Evolutionary conservation across 2,113 vertebrate species (phyloP).

Genomic region (Electrona antarctica): DNA sequence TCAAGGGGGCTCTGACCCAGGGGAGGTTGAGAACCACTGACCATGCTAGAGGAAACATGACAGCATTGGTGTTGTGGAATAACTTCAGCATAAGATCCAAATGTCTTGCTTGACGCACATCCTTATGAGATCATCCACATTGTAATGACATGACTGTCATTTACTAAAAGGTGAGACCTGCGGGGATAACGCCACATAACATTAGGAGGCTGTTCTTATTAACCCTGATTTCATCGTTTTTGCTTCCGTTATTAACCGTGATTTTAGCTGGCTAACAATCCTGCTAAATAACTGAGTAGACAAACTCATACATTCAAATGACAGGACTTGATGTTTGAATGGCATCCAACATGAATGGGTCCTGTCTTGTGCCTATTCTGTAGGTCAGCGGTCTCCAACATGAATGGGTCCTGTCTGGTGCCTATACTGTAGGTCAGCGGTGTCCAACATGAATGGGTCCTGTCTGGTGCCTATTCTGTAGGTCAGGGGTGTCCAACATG

Average conservation of each 20-base stretch:
- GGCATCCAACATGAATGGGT: too few relatives aligned
- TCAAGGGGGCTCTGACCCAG: too few relatives aligned
- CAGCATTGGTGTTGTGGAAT: neutral
- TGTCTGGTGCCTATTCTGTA: too few relatives aligned
- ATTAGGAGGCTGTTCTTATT: slow-evolving; percentile 5
- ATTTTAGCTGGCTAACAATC: slow-evolving; percentile 4
- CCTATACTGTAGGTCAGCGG: too few relatives aligned
- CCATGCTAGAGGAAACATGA: slow-evolving; percentile 11
- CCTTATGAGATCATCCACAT: slow-evolving; percentile 11
- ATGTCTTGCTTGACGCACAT: neutral
- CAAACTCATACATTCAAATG: neutral
- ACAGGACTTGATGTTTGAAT: too few relatives aligned
- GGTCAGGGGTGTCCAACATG: too few relatives aligned
- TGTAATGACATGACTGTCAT: slow-evolving; percentile 7
- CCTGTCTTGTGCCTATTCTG: too few relatives aligned
- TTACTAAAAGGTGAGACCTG: slow-evolving; percentile 10
- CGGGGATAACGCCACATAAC: slow-evolving; percentile 27
- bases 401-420: too few relatives aligned
- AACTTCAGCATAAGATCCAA: slow-evolving; percentile 4
- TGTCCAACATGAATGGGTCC: too few relatives aligned
- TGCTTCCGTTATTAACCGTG: neutral
- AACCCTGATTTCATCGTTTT: neutral
- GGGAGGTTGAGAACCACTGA: too few relatives aligned
- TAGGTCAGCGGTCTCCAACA: too few relatives aligned
- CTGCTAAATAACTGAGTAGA: neutral